Conservation (phyloP, 2,113 vertebrate genomes). For the Bubalus kerabau region DNA sequence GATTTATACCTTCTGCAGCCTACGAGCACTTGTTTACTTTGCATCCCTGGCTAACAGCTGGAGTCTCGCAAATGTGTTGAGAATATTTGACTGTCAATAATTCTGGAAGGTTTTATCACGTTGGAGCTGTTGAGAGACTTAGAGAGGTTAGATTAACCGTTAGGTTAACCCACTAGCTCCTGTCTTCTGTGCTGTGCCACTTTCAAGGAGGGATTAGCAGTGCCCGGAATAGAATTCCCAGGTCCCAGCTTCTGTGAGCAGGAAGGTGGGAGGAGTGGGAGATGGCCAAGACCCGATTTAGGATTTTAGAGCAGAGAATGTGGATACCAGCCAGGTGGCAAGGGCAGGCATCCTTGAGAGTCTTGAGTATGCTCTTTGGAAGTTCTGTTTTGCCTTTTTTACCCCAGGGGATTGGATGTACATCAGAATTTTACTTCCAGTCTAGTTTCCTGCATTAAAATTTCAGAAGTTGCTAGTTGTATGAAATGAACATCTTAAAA, state of each 20-base stretch:
- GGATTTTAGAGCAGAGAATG: not conserved
- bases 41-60: not conserved
- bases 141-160: not conserved
- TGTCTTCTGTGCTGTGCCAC: not conserved
- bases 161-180: not conserved
- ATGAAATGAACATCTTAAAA: not conserved
- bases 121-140: not conserved
- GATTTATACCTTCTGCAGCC: not conserved
- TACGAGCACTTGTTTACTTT: not conserved
- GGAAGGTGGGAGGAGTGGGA: slow-evolving; percentile 64
- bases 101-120: not conserved
- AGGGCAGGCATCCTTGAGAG: not conserved
- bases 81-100: not conserved
- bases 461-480: not conserved
- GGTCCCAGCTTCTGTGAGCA: slow-evolving; percentile 12
- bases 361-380: not conserved
- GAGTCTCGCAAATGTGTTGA: not conserved
- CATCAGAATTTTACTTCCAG: not conserved
- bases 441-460: not conserved
- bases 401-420: not conserved
- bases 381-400: not conserved
- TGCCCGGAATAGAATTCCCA: slow-evolving; percentile 45
- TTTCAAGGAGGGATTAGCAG: slow-evolving; percentile 26
- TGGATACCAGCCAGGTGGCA: not conserved
- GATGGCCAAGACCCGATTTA: not conserved